Base-by-base conservation (phyloP, 1,140 invertebrate genomes). In the Hycleus cichorii region DNA sequence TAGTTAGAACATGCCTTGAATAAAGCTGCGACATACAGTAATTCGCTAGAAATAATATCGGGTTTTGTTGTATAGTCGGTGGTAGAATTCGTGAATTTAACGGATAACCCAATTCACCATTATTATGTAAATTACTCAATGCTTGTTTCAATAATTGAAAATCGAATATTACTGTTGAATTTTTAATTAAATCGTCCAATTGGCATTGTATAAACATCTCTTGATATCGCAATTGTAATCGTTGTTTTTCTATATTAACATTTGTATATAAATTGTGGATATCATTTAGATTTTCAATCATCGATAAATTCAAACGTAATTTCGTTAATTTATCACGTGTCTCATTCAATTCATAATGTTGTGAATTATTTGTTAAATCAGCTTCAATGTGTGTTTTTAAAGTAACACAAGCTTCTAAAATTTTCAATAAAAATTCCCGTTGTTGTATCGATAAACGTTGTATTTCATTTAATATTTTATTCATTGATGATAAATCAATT, bases 1-100 rank as follows among this genome's bases (percentile, higher is more conserved):
- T 64, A 47, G 78, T 77, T 2, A 84, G 63, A 2, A 85, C 76
- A 63, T 87, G 83, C 40, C 84, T 78, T 39, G 84, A 82, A 71
- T 86, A 88, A n/a, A 88, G 70, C 64, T 85, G 83, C 4, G 83
- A 83, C 79, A 83, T 85, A 69, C 83, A 88, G 62, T 86, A 87
- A 63, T 87, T 88, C 3, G 85, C 84, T 25, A 89, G 77, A 66
- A 88, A 84, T 32, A 88, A 72, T 42, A 88, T 80, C 2, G 85
- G 84, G 58, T 81, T 81, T 47, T 78, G 75, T 18, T 72, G 60
- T 6, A n/a, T 32, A 32, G 76, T 73, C 46, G 74, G 75, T 1
- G 74, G 66, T 47, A 77, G 45, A 6, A 76, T 68, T 25, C 76
- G 72, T 1, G 75, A 77, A 58, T 76, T 42, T 42, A 42, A n/a